phyloP scores from a whole-genome alignment of 2,113 vertebrate genomes.

The Calcarius ornatus region DNA sequence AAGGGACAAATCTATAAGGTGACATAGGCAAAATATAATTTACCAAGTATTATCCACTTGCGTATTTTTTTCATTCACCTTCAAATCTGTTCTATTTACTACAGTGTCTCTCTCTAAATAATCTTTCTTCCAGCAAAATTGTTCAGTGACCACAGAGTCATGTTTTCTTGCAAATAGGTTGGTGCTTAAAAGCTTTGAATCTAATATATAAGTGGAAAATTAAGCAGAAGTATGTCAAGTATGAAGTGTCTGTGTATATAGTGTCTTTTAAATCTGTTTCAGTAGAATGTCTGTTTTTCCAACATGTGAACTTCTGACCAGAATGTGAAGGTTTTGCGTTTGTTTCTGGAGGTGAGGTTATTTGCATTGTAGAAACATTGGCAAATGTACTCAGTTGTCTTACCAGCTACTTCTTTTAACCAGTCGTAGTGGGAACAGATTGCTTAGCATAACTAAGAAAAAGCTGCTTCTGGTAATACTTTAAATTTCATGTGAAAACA shows the following conservation, averaged over 20 bases:
- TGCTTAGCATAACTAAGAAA: neutral
- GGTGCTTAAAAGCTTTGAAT: neutral
- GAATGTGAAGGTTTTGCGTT: neutral
- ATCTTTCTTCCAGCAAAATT: neutral
- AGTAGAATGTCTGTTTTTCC: neutral
- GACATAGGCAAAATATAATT: neutral
- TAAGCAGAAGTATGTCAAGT: neutral
- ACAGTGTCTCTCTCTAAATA: neutral
- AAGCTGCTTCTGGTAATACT: neutral
- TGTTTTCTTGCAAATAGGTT: neutral
- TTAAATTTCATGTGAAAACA: neutral
- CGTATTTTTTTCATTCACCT: neutral
- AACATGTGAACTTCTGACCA: neutral
- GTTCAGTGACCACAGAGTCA: neutral
- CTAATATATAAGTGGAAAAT: neutral
- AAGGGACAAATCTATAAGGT: neutral
- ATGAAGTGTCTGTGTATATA: neutral
- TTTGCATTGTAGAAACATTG: neutral
- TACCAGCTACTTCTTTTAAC: neutral
- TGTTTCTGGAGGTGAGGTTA: neutral
- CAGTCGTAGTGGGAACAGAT: neutral
- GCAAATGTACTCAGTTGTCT: neutral
- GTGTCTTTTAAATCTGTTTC: neutral
- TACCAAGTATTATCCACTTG: neutral
- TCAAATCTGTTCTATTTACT: neutral